Evolutionary conservation across 2,888 invertebrate species (phyloP), one percentile per base, ranked within the genome.

Genomic region (Tenthredo amoena): DNA sequence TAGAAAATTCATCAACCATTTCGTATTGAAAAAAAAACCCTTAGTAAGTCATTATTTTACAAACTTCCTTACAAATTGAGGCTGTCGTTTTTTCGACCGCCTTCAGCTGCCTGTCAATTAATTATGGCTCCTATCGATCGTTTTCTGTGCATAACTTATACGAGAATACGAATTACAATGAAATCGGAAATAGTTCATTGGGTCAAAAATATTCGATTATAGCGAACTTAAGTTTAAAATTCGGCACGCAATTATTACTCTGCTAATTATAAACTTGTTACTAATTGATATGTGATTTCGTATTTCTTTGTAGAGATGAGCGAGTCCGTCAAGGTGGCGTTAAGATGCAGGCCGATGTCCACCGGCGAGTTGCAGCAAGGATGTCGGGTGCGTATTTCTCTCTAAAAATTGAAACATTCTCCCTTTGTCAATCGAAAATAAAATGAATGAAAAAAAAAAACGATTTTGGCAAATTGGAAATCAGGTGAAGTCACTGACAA

Each of bases 291-390:
- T 85, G 34, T 71, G 15, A 82, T 86, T 79, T 10, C 72, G 85
- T 55, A 18, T 79, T 37, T 55, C 1, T 79, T 72, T 58, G 21
- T 74, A 55, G 87, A 93, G 93, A 93, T 93, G 93, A 92, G 92
- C 86, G 97, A 97, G 93, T 94, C 96, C 90, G 97, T 98, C 84
- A 97, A 97, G 94, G 98, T 98, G 83, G 96, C 97, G 85, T 97
- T 97, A 88, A 94, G 97, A 94, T 98, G 98, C 95, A 96, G 98
- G 82, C 98, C 98, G 37, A 96, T 98, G 96, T 98, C 97, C 94
- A 94, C 95, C 87, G 95, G 96, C 88, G 98, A 98, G 94, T 86
- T 89, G 87, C 91, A 92, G 77, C 91, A 92, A 86, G 91, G 91
- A 87, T 92, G 92, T 89, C 91, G 90, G 88, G 93, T 93, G 90